Conservation (phyloP, 2,888 invertebrate species). For the Meiosimyza decipiens region DNA sequence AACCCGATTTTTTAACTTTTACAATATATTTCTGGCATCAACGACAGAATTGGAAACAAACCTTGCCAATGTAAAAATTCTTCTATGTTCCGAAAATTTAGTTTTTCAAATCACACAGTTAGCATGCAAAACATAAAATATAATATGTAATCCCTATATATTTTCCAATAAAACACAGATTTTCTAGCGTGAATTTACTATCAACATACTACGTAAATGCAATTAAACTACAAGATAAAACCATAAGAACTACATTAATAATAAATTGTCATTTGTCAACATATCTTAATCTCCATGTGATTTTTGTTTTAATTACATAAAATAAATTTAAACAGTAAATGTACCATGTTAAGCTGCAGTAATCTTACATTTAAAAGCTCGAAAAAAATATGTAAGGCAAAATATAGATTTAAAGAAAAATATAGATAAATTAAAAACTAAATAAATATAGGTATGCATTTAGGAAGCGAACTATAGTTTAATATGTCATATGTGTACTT, state of each 20-base stretch:
- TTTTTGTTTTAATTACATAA: constrained; percentile 29
- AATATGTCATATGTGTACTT: constrained; percentile 18
- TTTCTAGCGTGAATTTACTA: too few relatives aligned
- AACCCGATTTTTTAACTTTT: too few relatives aligned
- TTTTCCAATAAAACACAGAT: too few relatives aligned
- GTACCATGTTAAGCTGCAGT: constrained; percentile 7
- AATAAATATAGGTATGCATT: constrained; percentile 2
- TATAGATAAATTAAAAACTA: neutral
- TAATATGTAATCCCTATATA: too few relatives aligned
- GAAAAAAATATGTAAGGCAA: constrained; percentile 6
- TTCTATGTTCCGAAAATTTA: too few relatives aligned
- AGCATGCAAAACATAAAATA: too few relatives aligned
- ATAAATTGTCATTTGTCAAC: constrained; percentile 33
- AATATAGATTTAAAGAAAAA: neutral
- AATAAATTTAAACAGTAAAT: neutral
- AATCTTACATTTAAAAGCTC: neutral
- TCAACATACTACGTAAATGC: too few relatives aligned
- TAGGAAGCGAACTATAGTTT: constrained; percentile 1
- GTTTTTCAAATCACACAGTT: too few relatives aligned
- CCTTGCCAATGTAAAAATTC: too few relatives aligned
- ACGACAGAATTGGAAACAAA: too few relatives aligned
- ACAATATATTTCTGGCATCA: too few relatives aligned
- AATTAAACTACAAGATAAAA: too few relatives aligned
- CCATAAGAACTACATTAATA: neutral
- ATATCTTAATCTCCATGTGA: constrained; percentile 36